Base-by-base conservation (phyloP, 2,888 invertebrate genomes). In the Cheilosia vernalis region DNA sequence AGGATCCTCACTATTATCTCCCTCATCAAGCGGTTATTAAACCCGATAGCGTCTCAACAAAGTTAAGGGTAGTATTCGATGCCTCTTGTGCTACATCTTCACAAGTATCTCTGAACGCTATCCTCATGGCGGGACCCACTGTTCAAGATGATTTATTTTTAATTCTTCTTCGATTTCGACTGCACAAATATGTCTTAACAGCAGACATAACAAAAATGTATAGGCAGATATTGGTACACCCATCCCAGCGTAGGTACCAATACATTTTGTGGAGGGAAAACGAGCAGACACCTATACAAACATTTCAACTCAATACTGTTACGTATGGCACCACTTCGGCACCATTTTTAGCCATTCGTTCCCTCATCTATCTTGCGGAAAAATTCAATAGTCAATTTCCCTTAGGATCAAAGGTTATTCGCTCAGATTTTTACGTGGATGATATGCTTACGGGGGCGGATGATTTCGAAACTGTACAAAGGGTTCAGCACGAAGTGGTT, bases 141-240 rank as follows among this genome's bases (percentile, higher is more conserved):
- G 60, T 87, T 10, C 85, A 85, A 21, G 17, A 30, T 6, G 70
- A 85, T 7, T 21, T 87, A 2, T 80, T 80, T 24, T 37, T 67
- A 5, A 56, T 85, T 33, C 44, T 87, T 7, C 19, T 70, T 44
- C 74, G 79, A 53, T 87, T 87, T 79, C 66, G 87, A 5, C 21
- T 76, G 5, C 47, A 73, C 66, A 42, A 19, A 9, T 87, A 58
- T 53, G 82, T 60, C 1, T 17, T 85, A 13, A 69, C 80, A 2
- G 87, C 83, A 7, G 88, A 86, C 44, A 87, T 87, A 9, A 74
- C 63, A 4, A 87, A 88, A 58, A 87, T 86, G 88, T 87, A 86
- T 42, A 27, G 86, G 13, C 87, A 86, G 55, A 76, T 87, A n/a
- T 13, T 79, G 7, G 30, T 87, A 6, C 47, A 83, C 51, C 58